Evolutionary conservation across 2,797 vertebrate species (phyloP).

Genomic region (Crypturellus tataupa): DNA sequence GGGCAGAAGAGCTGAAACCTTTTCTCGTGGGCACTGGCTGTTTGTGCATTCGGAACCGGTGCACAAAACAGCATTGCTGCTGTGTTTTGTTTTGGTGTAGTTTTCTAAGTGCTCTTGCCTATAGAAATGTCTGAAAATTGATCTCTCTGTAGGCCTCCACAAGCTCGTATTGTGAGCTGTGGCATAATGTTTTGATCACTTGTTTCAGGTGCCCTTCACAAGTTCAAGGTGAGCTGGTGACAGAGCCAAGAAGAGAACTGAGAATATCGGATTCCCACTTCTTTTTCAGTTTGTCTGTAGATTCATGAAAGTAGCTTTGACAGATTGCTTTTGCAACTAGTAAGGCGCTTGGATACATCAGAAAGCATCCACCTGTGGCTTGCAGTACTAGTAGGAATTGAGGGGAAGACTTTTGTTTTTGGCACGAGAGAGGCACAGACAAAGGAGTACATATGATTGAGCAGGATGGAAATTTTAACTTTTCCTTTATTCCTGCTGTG

Average conservation of each 20-base stretch:
- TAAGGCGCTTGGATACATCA: background rate
- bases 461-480: background rate
- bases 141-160: background rate
- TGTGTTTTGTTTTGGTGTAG: constrained; percentile 1
- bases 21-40: background rate
- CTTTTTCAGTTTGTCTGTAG: background rate
- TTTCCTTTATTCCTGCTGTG: background rate
- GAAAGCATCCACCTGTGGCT: background rate
- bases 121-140: background rate
- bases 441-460: background rate
- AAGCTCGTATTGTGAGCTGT: background rate
- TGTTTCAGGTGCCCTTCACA: background rate
- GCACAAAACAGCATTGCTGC: background rate
- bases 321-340: background rate
- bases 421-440: background rate
- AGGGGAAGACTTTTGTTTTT: background rate
- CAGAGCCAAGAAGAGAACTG: background rate
- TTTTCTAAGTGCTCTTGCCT: constrained; percentile 4
- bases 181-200: background rate
- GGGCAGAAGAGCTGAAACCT: background rate
- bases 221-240: background rate
- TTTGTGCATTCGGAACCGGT: background rate
- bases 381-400: background rate
- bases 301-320: background rate
- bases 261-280: background rate